phyloP scores from a whole-genome alignment of 2,888 invertebrate species.

The Pseudococcus jackbeardsleyi region DNA sequence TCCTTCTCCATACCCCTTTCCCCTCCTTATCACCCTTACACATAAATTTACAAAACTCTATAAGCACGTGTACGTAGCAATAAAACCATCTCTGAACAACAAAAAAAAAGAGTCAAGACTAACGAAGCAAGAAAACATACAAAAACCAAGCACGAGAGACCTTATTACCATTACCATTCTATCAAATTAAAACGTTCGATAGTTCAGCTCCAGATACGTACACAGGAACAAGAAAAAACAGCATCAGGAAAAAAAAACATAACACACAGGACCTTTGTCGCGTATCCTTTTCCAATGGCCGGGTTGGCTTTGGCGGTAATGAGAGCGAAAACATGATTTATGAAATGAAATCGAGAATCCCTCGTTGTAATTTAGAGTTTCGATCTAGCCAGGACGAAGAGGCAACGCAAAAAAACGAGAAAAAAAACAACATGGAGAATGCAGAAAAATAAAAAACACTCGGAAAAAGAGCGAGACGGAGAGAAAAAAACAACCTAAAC shows the following conservation, averaged over 20 bases:
- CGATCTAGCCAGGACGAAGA: background rate
- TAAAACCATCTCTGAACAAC: background rate
- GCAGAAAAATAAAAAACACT: constrained; percentile 12
- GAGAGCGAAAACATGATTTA: constrained; percentile 56
- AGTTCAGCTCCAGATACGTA: constrained; percentile 21
- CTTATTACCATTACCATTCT: constrained; percentile 11
- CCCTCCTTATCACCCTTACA: background rate
- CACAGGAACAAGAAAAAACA: background rate
- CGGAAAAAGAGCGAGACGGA: constrained; percentile 11
- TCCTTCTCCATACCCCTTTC: background rate
- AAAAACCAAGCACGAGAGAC: background rate
- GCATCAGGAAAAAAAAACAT: background rate
- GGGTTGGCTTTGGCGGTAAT: constrained; percentile 38
- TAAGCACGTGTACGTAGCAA: background rate
- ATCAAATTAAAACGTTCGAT: constrained; percentile 5
- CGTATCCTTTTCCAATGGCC: constrained; percentile 1
- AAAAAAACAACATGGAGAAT: background rate
- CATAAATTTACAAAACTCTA: background rate
- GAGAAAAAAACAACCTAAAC: constrained; percentile 2
- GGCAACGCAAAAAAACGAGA: background rate
- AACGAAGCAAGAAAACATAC: constrained; percentile 1
- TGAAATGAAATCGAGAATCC: constrained; percentile 46
- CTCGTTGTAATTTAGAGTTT: constrained; percentile 35
- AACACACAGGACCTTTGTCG: constrained; percentile 12
- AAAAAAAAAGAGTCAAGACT: background rate